Evolutionary conservation across 2,113 vertebrate genomes (phyloP), one percentile per base, ranked within the genome.

Genomic region (Mobula birostris): DNA sequence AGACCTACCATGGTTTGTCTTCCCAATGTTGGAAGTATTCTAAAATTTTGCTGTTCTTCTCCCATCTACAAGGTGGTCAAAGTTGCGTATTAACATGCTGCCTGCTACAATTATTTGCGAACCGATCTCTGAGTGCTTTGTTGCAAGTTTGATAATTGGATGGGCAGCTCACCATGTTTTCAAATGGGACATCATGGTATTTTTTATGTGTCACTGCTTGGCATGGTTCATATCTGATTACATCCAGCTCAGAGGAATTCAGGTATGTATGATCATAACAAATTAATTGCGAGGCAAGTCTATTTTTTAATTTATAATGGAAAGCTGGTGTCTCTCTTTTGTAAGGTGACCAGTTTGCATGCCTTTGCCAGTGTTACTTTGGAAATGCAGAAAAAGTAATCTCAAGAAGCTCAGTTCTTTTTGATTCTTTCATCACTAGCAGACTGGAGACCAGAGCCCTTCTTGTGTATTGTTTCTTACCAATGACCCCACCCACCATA

Each of bases 141-240:
- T 99, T 95, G 98, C 99, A 85, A 99, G 98, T 95, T 98, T 99
- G 90, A 98, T 99, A 95, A 99, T 99, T 94, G 98, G 99, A 95
- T 99, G 98, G 99, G 98, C 99, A 0, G 99, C 98, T 24, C 98
- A 99, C 95, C 96, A 99, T 72, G 96, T 99, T 7, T 99, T 97
- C 95, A 98, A 97, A 96, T 99, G 99, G 98, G 98, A 99, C 96
- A 98, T 99, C 96, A 98, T 99, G 98, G 98, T 99, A 19, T 99
- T 99, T 97, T 99, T 99, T 96, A 98, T 99, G 98, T 99, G 98
- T 96, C 98, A 99, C 95, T 99, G 98, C 96, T 96, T 99, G 95
- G 98, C 98, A 0, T 99, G 99, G 99, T 99, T 99, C 96, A 97
- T 99, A 94, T 97, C 97, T 21, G 99, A 99, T 96, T 99, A 99